These are phyloP conservation scores for Slavum lentiscoides DNA, from an alignment of 2,888 invertebrate genomes.

Conservation along the genomic window DNA sequence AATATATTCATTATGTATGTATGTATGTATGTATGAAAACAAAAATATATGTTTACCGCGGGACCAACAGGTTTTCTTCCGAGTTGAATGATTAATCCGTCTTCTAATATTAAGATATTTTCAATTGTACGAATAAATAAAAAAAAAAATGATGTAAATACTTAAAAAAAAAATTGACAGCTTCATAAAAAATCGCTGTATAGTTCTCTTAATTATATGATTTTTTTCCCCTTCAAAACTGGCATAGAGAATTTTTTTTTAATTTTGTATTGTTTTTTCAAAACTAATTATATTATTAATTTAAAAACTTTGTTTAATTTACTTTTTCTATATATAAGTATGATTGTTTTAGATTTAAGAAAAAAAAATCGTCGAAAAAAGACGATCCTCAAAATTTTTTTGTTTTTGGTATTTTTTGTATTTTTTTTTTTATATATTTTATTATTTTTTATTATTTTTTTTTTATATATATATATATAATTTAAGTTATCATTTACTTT, in stretches of 20 bases:
- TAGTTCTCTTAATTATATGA: slow-evolving; percentile 25
- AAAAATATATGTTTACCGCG: slow-evolving; percentile 42
- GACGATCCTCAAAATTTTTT: slow-evolving; percentile 45
- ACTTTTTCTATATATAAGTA: slow-evolving; percentile 42
- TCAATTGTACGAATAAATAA: slow-evolving; percentile 33
- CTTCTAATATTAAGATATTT: slow-evolving; percentile 35
- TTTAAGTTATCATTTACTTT: slow-evolving; percentile 52
- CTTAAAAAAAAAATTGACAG: slow-evolving; percentile 47
- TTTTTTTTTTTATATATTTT: slow-evolving; percentile 7
- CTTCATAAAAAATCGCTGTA: slow-evolving; percentile 53
- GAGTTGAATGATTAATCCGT: slow-evolving; percentile 34
- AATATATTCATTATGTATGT: slow-evolving; percentile 24
- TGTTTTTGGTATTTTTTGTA: slow-evolving; percentile 39
- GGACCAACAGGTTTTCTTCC: slow-evolving; percentile 30
- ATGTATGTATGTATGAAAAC: slow-evolving; percentile 13
- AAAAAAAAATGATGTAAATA: slow-evolving; percentile 41
- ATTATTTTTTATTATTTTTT: slow-evolving; percentile 15
- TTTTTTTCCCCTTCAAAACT: slow-evolving; percentile 6
- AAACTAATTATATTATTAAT: slow-evolving; percentile 14
- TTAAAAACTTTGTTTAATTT: slow-evolving; percentile 43
- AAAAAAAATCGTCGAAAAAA: slow-evolving; percentile 50
- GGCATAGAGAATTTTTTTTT: slow-evolving; percentile 14
- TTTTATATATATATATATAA: background rate
- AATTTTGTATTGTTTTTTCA: slow-evolving; percentile 31
- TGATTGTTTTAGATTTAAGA: slow-evolving; percentile 49